These are phyloP conservation scores for Hippocampus kuda DNA, from an alignment of 2,797 vertebrate species.

Conservation along the genomic window DNA sequence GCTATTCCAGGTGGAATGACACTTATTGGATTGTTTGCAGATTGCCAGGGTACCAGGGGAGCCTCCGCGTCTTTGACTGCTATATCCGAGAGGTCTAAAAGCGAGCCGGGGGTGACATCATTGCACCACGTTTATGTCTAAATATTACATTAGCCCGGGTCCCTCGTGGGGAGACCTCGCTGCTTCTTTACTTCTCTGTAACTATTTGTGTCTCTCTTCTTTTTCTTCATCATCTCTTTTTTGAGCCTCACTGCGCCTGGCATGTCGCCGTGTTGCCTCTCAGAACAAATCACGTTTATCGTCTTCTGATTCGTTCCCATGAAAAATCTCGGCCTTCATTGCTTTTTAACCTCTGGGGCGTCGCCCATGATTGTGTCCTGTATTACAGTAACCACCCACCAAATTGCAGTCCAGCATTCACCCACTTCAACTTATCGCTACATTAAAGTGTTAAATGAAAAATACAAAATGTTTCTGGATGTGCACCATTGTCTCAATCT, in stretches of 20 bases:
- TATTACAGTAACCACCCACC: too few relatives aligned
- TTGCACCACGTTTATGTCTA: slow-evolving; percentile 53
- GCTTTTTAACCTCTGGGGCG: background rate
- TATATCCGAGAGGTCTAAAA: slow-evolving; percentile 64
- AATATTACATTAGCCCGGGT: slow-evolving; percentile 55
- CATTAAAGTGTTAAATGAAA: too few relatives aligned
- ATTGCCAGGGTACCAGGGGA: slow-evolving; percentile 37
- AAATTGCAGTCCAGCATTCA: background rate
- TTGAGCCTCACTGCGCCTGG: slow-evolving; percentile 10
- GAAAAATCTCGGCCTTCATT: background rate
- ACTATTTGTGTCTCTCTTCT: slow-evolving; percentile 45
- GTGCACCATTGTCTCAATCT: too few relatives aligned
- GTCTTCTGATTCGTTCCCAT: slow-evolving; percentile 3
- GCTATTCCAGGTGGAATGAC: slow-evolving; percentile 15
- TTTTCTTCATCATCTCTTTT: slow-evolving; percentile 20
- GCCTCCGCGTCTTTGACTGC: slow-evolving; percentile 50
- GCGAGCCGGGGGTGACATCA: slow-evolving; percentile 54
- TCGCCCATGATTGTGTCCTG: background rate
- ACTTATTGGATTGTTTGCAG: slow-evolving; percentile 28
- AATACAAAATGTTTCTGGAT: too few relatives aligned
- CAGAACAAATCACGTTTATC: slow-evolving; percentile 25
- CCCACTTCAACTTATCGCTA: background rate
- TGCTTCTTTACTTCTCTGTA: slow-evolving; percentile 35
- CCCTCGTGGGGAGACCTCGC: slow-evolving; percentile 41
- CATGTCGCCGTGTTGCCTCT: slow-evolving; percentile 12